Conservation (phyloP, 2,888 invertebrate genomes). For the Pasiphila rectangulata region DNA sequence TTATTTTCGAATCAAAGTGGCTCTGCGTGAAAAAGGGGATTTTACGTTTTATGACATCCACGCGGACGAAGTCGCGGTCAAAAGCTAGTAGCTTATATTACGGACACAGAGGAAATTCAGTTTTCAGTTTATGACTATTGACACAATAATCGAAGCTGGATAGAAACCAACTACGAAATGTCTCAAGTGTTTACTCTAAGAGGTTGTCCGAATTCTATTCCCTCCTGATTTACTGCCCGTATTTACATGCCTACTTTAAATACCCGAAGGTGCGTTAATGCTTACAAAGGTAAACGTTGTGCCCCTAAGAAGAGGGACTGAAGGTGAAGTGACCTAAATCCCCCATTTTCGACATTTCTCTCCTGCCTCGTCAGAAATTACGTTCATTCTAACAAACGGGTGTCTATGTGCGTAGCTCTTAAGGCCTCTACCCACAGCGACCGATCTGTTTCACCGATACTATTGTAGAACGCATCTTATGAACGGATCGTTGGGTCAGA, state of each 20-base stretch:
- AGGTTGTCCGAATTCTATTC: slow-evolving; percentile 26
- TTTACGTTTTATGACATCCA: too few species aligned
- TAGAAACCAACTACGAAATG: background rate
- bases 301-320: slow-evolving; percentile 43
- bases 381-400: slow-evolving; percentile 5
- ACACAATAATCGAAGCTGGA: background rate
- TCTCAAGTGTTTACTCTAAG: slow-evolving; percentile 16
- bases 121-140: too few species aligned
- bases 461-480: too few species aligned
- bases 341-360: slow-evolving; percentile 47
- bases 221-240: slow-evolving; percentile 31
- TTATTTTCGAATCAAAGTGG: too few species aligned
- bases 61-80: too few species aligned
- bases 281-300: slow-evolving; percentile 43
- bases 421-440: too few species aligned
- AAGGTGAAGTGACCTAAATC: slow-evolving; percentile 54
- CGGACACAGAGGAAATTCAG: background rate
- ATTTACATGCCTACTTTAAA: slow-evolving; percentile 35
- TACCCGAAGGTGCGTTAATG: slow-evolving; percentile 35
- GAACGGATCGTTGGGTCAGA: too few species aligned
- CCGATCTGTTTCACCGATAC: too few species aligned
- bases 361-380: slow-evolving; percentile 28
- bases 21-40: too few species aligned
- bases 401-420: too few species aligned
- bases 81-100: too few species aligned